Base-by-base conservation (phyloP, 35 echinoderm and acorn worm species). In the Chiridota heheva region DNA sequence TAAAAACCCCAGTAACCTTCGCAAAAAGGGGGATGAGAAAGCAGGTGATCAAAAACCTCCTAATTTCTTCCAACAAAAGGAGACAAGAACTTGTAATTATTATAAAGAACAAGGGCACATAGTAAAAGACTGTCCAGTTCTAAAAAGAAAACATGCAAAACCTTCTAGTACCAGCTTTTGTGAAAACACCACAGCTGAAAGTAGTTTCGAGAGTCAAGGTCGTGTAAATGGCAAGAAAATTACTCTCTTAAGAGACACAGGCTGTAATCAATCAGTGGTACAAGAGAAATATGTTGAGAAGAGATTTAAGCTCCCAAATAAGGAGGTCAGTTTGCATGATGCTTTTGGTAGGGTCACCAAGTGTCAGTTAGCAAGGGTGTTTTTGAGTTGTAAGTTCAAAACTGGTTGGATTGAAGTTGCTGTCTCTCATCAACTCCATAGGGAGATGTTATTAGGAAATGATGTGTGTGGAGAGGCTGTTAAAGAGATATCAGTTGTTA, bases 191-290 rank as follows among this genome's bases (percentile, higher is more conserved):
- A 58, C 56, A 4, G n/a, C n/a, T n/a, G 56, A 58, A 18, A 18
- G 30, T 2, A 24, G 30, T 58, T 58, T 58, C 30, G 15, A n/a
- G n/a, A 58, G 56, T 58, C 3, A 58, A 58, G 56, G 56, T 58
- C 15, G n/a, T 18, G 2, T 58, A 28, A 58, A 58, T 58, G 56
- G 56, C 20, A 2, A 58, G 56, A 58, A 2, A 13, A 13, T 58
- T 2, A 58, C 56, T 16, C 56, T 58, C 2, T 28, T 58, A 13
- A 58, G 56, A 13, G 56, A 58, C 56, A 58, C 56, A 24, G 56
- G 56, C 56, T 58, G 56, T 58, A 58, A 58, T 58, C 56, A 58
- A 58, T 58, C 56, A 58, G 15, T 58, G n/a, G 3, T 58, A 2
- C 56, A 58, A 28, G n/a, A 18, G 30, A 58, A 58, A 58, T 58